Evolutionary conservation across 2,113 vertebrate genomes (phyloP), one percentile per base, ranked within the genome.

Genomic region (Entelurus aequoreus): DNA sequence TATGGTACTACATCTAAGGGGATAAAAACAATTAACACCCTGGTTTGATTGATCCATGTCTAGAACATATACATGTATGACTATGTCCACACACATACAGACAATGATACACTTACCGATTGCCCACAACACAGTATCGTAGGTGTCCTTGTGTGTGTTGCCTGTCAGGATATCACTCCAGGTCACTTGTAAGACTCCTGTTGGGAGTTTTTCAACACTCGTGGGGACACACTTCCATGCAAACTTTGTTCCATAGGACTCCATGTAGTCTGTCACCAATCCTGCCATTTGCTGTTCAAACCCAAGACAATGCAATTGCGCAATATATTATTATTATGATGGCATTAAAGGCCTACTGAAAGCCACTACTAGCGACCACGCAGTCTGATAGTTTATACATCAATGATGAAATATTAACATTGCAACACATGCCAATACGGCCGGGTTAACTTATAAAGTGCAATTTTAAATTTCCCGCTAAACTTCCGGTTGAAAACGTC

Each of bases 51-150:
- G 19, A 51, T 21, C 19, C 9, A n/a, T 21, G 8, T n/a, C 9
- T 52, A 52, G 19, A 50, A 19, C n/a, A 52, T 5, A 35, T 54
- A 36, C 12, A 54, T 19, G 6, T 35, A 14, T 35, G 13, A 54
- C 3, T 4, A 15, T 3, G 36, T 37, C 35, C 35, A 50, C 28
- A 62, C 15, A 60, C 12, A 62, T 19, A 19, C 19, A 19, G 8
- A 16, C 47, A 57, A 12, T 10, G 48, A 67, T 4, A 48, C 14
- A 78, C 90, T 96, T 90, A 98, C 97, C 96, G 75, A 95, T 74
- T 63, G 97, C 97, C 95, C 94, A 98, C 60, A 98, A 85, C 63
- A 98, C 89, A 0, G 95, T 93, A 87, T 94, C 80, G n/a, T 93
- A 98, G 12, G 82, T 88, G 70, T 90, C 92, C 0, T 13, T 58